phyloP scores from a whole-genome alignment of 2,797 vertebrate species.

The Melanogrammus aeglefinus region DNA sequence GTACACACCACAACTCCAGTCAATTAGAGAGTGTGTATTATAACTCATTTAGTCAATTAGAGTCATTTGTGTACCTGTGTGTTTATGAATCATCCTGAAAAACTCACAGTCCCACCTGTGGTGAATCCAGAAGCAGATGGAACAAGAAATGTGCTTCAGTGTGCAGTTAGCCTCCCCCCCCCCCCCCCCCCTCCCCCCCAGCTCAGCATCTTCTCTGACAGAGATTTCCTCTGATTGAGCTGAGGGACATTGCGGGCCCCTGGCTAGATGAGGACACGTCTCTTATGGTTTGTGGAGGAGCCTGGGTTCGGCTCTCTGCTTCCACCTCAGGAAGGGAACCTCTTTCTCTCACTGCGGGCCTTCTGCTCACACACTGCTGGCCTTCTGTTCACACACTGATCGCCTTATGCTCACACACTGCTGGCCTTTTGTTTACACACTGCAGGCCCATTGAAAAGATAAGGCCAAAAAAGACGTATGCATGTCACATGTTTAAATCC shows the following conservation, averaged over 20 bases:
- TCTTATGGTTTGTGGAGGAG: not conserved
- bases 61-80: slow-evolving; percentile 61
- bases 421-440: slow-evolving; percentile 38
- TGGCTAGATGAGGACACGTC: not conserved
- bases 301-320: not conserved
- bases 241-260: not conserved
- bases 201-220: not conserved
- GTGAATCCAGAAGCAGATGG: slow-evolving; percentile 43
- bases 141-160: slow-evolving; percentile 40
- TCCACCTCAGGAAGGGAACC: not conserved
- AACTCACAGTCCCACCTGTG: slow-evolving; percentile 49
- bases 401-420: no score
- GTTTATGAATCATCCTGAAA: slow-evolving; percentile 43
- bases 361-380: slow-evolving; percentile 20
- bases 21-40: not conserved
- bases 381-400: slow-evolving; percentile 20
- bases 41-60: not conserved
- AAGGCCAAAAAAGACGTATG: no score
- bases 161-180: slow-evolving; percentile 33
- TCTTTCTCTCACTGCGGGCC: no score
- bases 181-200: no score
- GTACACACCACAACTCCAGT: not conserved
- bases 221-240: not conserved
- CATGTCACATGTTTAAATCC: no score
- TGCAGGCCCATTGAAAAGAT: not conserved